Base-by-base conservation (phyloP, 1,140 invertebrate species). In the Lordiphosa stackelbergi region DNA sequence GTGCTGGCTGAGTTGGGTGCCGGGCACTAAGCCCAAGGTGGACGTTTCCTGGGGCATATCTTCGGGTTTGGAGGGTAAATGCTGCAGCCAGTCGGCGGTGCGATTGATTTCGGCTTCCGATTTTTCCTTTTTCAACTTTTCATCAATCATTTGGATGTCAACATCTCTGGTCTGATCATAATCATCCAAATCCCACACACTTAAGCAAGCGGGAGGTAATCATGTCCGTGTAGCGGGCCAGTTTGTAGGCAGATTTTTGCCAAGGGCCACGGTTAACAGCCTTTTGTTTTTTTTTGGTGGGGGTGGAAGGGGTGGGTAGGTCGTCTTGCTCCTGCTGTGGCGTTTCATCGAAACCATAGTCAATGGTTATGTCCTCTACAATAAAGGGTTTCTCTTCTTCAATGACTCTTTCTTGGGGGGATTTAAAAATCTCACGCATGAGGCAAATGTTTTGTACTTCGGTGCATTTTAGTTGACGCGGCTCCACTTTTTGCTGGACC, bases 141-240 rank as follows among this genome's bases (percentile, higher is more conserved):
- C 72, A 2, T 81, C 54, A 5, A 81, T 68, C 77, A 77, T 77
- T 34, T 66, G 49, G 9, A 61, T 62, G 4, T 51, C n/a, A 0
- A 81, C 69, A 37, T 81, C 77, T 0, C 53, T 57, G 0, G 68
- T 65, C 9, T 37, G 31, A 24, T 81, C 77, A 28, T 52, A 81
- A 0, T 83, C 77, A n/a, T 83, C 77, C 38, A 83, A 60, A 9
- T 83, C 72, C 77, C 77, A 83, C 5, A 77, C 49, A 22, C 47
- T 64, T 0, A 83, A 35, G n/a, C 35, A 83, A 41, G 0, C 61
- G 40, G 0, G 46, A 46, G 37, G 54, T 66, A 4, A 83, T 35
- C 16, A 69, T 19, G 10, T 83, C 77, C 5, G 28, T 69, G 10
- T 46, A 77, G 1, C 31, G 42, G 11, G 48, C 42, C 5, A 83